phyloP scores from a whole-genome alignment of 2,888 invertebrate species.

The Tholera decimalis region DNA sequence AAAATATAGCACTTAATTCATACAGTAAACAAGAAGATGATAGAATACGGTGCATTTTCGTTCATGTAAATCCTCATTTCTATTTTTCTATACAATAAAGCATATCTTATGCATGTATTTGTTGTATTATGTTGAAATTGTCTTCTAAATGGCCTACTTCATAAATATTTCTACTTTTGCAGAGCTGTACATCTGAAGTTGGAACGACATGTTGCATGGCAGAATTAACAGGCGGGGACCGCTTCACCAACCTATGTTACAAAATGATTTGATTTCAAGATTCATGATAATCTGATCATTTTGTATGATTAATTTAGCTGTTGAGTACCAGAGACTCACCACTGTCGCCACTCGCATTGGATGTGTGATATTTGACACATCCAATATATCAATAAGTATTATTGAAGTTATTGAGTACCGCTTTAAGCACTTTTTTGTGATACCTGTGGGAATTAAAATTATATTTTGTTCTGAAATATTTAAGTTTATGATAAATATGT shows the following conservation, averaged over 20 bases:
- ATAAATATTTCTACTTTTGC: not conserved
- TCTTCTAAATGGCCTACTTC: not conserved
- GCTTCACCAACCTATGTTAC: not conserved
- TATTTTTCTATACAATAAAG: not conserved
- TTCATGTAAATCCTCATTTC: no score
- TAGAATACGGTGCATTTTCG: no score
- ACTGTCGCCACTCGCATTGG: not conserved
- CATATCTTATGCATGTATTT: not conserved
- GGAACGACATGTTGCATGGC: constrained; percentile 20
- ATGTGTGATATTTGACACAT: not conserved
- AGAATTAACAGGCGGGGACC: constrained; percentile 12
- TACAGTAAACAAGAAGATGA: no score
- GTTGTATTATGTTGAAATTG: not conserved
- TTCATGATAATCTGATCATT: not conserved
- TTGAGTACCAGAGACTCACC: not conserved
- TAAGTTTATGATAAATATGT: not conserved
- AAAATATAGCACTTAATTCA: no score
- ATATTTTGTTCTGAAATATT: constrained; percentile 13
- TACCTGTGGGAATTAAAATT: not conserved
- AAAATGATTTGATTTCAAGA: not conserved
- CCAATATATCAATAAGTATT: constrained; percentile 10
- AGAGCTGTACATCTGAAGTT: not conserved
- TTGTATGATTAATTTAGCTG: not conserved
- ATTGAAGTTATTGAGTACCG: not conserved
- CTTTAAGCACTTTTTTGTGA: not conserved